Base-by-base conservation (phyloP, 2,113 vertebrate species). In the Phrynosoma platyrhinos region DNA sequence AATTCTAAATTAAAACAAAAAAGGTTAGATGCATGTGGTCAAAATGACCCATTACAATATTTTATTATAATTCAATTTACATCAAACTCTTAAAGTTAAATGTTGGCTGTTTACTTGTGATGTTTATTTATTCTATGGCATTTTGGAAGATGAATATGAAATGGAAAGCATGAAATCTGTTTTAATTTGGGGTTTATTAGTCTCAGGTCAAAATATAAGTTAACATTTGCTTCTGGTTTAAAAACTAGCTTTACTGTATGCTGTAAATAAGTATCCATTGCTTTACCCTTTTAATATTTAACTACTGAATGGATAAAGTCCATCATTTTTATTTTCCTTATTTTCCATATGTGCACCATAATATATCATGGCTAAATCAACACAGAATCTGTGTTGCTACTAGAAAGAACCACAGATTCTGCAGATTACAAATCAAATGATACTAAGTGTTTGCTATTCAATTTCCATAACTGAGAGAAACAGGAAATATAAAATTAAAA, bases 1-100 rank as follows among this genome's bases (percentile, higher is more conserved):
- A 99, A 97, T 94, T 99, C 99, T 99, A 85, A 81, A 87, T 93
- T 88, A 89, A 72, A 53, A 93, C 95, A 92, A 64, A 18, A 83
- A 85, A 81, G 91, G 5, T 84, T 82, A 78, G 3, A 84, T 40
- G 77, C 74, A 47, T 20, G 4, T 2, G 30, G 80, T 32, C 52
- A 42, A 66, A 1, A 85, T 0, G 2, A 55, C 25, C 89, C 83
- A 53, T 53, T 20, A 79, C 47, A 86, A 71, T 9, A 87, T 47
- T 32, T 30, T 76, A 27, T 81, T 88, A 75, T 25, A 69, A 81
- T 18, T 9, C 77, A 71, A 58, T 27, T 27, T 71, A 88, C 83
- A 40, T 36, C 30, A 64, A 36, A 82, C 53, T 53, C 66, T 69
- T 72, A 68, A 72, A 66, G 68, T 87, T 81, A 80, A 89, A 89